Base-by-base conservation (phyloP, 2,113 vertebrate species). In the Nycticryphes semicollaris region DNA sequence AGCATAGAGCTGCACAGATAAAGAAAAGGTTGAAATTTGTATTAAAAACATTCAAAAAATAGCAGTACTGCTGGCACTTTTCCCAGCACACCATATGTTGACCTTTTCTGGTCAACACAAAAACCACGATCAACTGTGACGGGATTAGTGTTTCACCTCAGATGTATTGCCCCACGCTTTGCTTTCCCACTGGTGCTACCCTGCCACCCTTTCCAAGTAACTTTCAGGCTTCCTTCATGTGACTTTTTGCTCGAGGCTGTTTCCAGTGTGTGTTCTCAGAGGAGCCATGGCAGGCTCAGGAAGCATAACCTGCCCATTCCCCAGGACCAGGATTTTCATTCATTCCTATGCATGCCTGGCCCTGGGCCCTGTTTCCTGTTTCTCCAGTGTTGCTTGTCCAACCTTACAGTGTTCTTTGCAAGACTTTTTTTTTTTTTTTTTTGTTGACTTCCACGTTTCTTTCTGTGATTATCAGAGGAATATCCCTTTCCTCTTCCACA, bases 51-150 rank as follows among this genome's bases (percentile, higher is more conserved):
- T 72, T 57, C 2, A 48, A 79, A 94, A 95, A 91, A 75, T 48
- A 82, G 69, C 69, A 76, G 66, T 82, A 57, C 35, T 87, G 25
- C 67, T 97, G 96, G 95, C 87, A 1, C 87, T 53, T 93, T 89
- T 96, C 91, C 93, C 77, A 64, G 89, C 45, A 82, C 66, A 87
- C 91, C 93, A 95, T 93, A 96, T 96, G 95, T 79, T 1, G 4
- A 87, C 94, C 89, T 95, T 84, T 89, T 69, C 83, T 87, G 92
- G 93, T 93, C 96, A 92, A 31, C 82, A 74, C 73, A 41, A 94
- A 89, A 96, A 51, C 80, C 70, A 45, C 45, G 22, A 12, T 90
- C 76, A 84, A 51, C 62, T 7, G 14, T 66, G 48, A 53, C 0
- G 11, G 73, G 80, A 89, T 94, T 88, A 82, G 50, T 68, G 66